A percentile compares a stretch with the other conserved stretches of the same genome.
phyloP scores from a whole-genome alignment of 2,888 invertebrate species.

The Megastigmus dorsalis region DNA sequence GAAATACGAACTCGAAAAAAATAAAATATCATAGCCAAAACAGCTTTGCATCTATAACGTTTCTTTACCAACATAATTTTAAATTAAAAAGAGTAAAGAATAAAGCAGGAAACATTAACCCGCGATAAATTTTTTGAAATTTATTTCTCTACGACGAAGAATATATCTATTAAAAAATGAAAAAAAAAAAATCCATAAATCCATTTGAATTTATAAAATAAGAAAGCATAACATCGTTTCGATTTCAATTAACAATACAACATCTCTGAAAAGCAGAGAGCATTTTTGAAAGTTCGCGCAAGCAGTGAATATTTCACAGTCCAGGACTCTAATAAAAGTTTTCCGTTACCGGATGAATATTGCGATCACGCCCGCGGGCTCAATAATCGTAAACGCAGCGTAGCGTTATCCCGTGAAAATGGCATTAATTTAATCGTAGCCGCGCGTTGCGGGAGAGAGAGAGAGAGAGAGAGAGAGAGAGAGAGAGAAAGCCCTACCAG shows the following conservation, averaged over 20 bases:
- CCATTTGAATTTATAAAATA: not conserved
- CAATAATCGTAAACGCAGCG: conserved; percentile 50
- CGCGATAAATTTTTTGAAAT: no score
- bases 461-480: no score
- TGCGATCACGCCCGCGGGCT: conserved; percentile 45
- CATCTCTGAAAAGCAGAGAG: not conserved
- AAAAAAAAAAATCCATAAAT: not conserved
- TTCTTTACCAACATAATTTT: no score
- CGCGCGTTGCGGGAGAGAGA: no score
- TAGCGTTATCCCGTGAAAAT: conserved; percentile 46
- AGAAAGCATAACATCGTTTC: not conserved
- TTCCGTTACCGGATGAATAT: conserved; percentile 44
- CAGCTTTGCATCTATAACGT: no score
- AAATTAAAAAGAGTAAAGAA: no score
- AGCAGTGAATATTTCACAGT: conserved; percentile 19
- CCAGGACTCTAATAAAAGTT: conserved; percentile 33
- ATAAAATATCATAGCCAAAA: no score
- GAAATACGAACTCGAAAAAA: no score
- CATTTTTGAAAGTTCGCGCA: not conserved
- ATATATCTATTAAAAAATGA: not conserved
- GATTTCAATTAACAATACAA: conserved; percentile 6
- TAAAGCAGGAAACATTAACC: no score
- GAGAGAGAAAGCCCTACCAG: conserved; percentile 44
- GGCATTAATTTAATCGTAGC: conserved; percentile 47
- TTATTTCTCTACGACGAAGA: not conserved